Percentiles rank a stretch among this genome's conserved stretches.
phyloP scores from a whole-genome alignment of 2,888 invertebrate species.

The Spodoptera littoralis region DNA sequence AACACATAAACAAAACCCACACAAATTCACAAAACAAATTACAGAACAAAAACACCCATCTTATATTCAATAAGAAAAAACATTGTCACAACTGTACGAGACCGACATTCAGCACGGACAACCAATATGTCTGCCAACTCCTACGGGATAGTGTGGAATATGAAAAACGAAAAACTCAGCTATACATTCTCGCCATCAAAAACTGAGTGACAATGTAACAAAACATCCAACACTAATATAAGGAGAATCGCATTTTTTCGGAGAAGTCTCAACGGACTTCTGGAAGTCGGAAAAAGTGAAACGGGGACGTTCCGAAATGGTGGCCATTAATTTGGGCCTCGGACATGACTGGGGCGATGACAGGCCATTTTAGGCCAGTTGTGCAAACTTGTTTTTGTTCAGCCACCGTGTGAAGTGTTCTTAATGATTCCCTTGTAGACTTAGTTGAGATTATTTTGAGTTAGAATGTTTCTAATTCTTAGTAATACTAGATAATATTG shows the following conservation, averaged over 20 bases:
- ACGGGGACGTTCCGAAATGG: conserved; percentile 47
- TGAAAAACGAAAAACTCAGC: conserved; percentile 37
- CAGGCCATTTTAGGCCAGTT: conserved; percentile 57
- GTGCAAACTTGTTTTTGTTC: conserved; percentile 23
- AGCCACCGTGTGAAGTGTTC: neutral
- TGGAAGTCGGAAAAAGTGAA: conserved; percentile 55
- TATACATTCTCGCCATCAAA: conserved; percentile 39
- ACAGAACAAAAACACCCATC: conserved; percentile 23
- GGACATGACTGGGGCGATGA: conserved; percentile 57
- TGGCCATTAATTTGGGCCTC: conserved; percentile 58
- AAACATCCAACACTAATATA: conserved; percentile 47
- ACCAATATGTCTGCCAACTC: conserved; percentile 33
- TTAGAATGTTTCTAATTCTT: too few species aligned
- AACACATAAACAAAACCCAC: neutral
- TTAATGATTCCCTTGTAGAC: too few species aligned
- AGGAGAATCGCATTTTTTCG: conserved; percentile 39
- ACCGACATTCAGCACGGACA: conserved; percentile 22
- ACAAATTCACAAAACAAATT: conserved; percentile 15
- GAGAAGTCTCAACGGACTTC: conserved; percentile 52
- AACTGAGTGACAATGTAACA: conserved; percentile 56
- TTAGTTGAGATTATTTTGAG: too few species aligned
- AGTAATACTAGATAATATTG: too few species aligned
- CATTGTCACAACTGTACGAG: conserved; percentile 14
- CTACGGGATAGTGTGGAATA: conserved; percentile 31
- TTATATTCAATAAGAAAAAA: conserved; percentile 19